phyloP scores from a whole-genome alignment of 92 coral and sea anemone species.

The Diadumene lineata region DNA sequence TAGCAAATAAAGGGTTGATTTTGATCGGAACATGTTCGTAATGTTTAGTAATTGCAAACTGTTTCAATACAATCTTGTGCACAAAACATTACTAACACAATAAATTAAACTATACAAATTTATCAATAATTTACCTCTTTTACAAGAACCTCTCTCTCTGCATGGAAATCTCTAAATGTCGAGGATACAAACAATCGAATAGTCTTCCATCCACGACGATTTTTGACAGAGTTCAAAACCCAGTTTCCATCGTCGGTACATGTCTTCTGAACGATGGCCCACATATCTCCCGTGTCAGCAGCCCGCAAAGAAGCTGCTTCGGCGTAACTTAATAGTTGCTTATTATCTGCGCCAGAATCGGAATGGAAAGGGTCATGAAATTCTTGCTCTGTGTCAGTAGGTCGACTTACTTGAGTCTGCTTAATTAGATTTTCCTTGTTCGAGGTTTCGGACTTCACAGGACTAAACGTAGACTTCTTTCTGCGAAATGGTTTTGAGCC shows the following conservation, averaged over 20 bases:
- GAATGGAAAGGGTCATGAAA: conserved; percentile 18
- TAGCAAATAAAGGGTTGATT: no score
- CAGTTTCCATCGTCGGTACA: conserved; percentile 59
- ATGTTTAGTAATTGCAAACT: no score
- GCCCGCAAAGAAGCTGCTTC: conserved; percentile 90
- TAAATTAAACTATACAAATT: no score
- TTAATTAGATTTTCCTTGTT: neutral
- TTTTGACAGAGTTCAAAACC: conserved; percentile 84
- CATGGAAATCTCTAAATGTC: conserved; percentile 97
- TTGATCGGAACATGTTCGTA: no score
- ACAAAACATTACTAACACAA: no score
- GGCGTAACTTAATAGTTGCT: conserved; percentile 68
- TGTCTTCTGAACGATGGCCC: conserved; percentile 92
- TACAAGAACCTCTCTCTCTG: conserved; percentile 88
- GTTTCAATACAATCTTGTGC: no score
- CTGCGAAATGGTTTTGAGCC: conserved; percentile 67
- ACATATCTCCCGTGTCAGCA: conserved; percentile 76
- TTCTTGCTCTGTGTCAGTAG: neutral
- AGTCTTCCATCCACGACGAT: conserved; percentile 97
- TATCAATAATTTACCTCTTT: conserved; percentile 70
- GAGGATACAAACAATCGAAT: conserved; percentile 97
- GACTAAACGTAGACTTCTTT: neutral
- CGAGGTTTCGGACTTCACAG: neutral
- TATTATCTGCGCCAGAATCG: conserved; percentile 13
- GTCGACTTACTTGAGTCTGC: neutral